Evolutionary conservation across 2,797 vertebrate genomes (phyloP).

Genomic region (Rhynchonycteris naso): DNA sequence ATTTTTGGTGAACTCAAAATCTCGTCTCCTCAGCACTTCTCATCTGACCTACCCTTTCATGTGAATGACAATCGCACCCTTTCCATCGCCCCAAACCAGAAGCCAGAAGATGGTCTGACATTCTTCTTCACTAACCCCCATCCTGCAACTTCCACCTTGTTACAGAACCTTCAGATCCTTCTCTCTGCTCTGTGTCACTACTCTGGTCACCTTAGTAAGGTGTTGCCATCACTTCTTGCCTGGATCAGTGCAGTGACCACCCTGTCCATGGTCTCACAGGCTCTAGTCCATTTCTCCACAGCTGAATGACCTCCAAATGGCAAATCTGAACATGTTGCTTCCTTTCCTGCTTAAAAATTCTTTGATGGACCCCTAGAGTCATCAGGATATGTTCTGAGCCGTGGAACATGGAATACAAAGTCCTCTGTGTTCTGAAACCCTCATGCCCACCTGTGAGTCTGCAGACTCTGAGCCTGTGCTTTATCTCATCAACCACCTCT

Average conservation of each 20-base stretch:
- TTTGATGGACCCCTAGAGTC: not conserved
- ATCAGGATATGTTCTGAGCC: not conserved
- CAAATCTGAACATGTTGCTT: not conserved
- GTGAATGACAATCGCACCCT: no score
- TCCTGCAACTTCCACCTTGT: not conserved
- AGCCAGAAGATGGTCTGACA: not conserved
- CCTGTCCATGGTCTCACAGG: not conserved
- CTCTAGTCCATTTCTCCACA: not conserved
- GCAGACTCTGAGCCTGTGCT: not conserved
- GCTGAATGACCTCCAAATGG: not conserved
- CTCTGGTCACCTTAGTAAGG: rapidly evolving
- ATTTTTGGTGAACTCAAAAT: not conserved
- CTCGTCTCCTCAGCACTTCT: not conserved
- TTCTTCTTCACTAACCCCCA: no score
- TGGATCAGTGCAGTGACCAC: not conserved
- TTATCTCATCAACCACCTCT: not conserved
- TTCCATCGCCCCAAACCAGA: not conserved
- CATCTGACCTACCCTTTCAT: rapidly evolving
- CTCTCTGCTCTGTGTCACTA: not conserved
- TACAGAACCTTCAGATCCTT: not conserved
- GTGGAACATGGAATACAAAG: not conserved
- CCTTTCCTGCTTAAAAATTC: not conserved
- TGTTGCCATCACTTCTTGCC: not conserved
- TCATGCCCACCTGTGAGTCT: not conserved
- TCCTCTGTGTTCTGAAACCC: not conserved